A percentile compares a stretch with the other conserved stretches of the same genome.
Conservation (phyloP, 2,113 vertebrate genomes). For the Collichthys lucidus region DNA sequence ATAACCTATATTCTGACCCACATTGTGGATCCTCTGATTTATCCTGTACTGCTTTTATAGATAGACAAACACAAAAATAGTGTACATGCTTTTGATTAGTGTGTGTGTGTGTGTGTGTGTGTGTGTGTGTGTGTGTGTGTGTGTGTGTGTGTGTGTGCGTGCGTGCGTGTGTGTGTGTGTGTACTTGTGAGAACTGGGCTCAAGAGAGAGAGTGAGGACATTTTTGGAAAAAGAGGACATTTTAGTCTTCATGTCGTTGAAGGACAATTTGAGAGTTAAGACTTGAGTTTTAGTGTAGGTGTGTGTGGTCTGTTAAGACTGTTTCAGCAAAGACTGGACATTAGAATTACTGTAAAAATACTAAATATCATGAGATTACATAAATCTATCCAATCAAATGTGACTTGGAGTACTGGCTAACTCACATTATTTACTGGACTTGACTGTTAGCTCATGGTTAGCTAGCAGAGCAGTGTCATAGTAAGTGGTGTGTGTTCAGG, state of each 20-base stretch:
- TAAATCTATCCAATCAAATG: background rate
- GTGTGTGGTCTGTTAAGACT: too few species aligned
- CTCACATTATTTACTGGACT: background rate
- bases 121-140: background rate
- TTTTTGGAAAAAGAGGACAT: background rate
- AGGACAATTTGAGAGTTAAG: background rate
- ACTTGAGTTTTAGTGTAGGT: background rate
- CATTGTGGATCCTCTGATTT: slow-evolving; percentile 23
- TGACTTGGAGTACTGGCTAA: background rate
- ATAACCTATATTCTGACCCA: slow-evolving; percentile 38
- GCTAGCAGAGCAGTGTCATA: background rate
- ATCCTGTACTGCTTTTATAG: slow-evolving; percentile 47
- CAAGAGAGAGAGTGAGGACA: background rate
- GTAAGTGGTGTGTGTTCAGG: background rate
- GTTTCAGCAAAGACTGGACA: background rate
- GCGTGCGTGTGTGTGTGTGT: background rate
- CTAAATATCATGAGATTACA: background rate
- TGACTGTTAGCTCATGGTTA: background rate
- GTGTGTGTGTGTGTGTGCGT: background rate
- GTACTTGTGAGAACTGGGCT: background rate
- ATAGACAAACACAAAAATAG: slow-evolving; percentile 43
- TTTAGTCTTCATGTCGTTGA: background rate
- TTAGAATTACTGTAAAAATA: background rate
- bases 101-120: background rate
- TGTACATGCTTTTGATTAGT: slow-evolving; percentile 23